Conservation (phyloP, 2,888 invertebrate genomes). For the Tenthredo amoena region DNA sequence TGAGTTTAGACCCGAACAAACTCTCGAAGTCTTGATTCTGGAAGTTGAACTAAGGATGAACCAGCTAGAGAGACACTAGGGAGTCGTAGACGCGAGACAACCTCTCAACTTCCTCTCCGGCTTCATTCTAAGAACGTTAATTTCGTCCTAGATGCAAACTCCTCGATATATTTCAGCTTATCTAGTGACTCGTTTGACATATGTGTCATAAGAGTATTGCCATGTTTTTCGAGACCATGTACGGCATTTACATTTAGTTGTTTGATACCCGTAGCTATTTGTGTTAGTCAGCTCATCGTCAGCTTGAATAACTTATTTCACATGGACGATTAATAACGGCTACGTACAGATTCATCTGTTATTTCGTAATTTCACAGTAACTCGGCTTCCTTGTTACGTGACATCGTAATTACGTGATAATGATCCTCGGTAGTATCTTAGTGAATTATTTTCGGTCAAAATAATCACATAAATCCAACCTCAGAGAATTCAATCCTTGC, state of each 20-base stretch:
- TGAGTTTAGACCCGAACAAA: slow-evolving; percentile 47
- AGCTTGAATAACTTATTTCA: slow-evolving; percentile 38
- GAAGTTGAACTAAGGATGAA: not conserved
- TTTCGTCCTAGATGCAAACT: not conserved
- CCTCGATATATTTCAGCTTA: not conserved
- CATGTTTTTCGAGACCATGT: not conserved
- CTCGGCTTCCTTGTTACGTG: slow-evolving; percentile 26
- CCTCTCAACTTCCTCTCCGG: slow-evolving; percentile 65
- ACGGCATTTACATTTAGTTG: not conserved
- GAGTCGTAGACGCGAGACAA: slow-evolving; percentile 71
- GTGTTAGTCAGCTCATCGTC: slow-evolving; percentile 22
- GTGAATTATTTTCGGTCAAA: slow-evolving; percentile 6
- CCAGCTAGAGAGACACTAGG: slow-evolving; percentile 71
- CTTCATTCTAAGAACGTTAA: slow-evolving; percentile 57
- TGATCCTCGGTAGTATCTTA: not conserved
- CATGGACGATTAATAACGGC: slow-evolving; percentile 36
- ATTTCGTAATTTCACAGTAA: not conserved
- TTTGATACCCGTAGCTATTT: not conserved
- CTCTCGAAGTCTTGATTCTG: not conserved
- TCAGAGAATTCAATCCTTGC: not conserved
- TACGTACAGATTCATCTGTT: slow-evolving; percentile 29
- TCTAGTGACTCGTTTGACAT: not conserved
- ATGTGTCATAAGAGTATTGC: not conserved
- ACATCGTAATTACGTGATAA: slow-evolving; percentile 44
- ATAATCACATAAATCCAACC: slow-evolving; percentile 1